Percentiles rank a stretch among this genome's conserved stretches.
These are phyloP conservation scores for Resseliella maxima DNA, from an alignment of 2,888 invertebrate genomes.

Conservation along the genomic window DNA sequence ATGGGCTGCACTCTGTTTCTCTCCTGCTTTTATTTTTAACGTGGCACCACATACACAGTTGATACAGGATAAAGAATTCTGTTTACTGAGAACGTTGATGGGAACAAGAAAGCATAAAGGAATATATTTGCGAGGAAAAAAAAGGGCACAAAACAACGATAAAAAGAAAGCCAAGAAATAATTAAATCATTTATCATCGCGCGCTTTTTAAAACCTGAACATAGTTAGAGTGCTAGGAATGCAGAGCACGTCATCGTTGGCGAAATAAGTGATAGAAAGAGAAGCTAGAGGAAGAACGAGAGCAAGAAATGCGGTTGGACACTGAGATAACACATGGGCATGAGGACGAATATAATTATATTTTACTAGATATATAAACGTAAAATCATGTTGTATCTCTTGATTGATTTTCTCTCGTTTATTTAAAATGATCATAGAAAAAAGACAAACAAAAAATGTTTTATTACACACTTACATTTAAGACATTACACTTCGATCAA, in stretches of 20 bases:
- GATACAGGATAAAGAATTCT: not conserved
- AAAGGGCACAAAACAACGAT: not conserved
- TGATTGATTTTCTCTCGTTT: too few species aligned
- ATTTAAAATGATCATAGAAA: too few species aligned
- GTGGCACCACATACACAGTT: too few species aligned
- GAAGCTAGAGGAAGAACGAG: not conserved
- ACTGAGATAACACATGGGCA: not conserved
- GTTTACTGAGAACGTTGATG: not conserved
- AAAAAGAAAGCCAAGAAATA: slow-evolving; percentile 15
- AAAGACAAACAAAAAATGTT: too few species aligned
- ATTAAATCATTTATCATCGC: slow-evolving; percentile 44
- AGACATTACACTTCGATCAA: too few species aligned
- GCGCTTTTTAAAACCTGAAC: not conserved
- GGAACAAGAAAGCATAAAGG: not conserved
- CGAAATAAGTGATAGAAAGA: not conserved
- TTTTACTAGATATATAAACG: too few species aligned
- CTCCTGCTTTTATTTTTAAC: not conserved
- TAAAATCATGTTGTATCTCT: too few species aligned
- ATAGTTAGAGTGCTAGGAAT: not conserved
- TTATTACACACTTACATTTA: too few species aligned
- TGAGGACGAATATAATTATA: not conserved
- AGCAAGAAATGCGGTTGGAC: not conserved
- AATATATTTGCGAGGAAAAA: not conserved
- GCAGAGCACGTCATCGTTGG: not conserved
- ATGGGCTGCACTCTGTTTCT: not conserved